These are phyloP conservation scores for Hypselothyrea guttata DNA, from an alignment of 2,888 invertebrate genomes.

Conservation along the genomic window DNA sequence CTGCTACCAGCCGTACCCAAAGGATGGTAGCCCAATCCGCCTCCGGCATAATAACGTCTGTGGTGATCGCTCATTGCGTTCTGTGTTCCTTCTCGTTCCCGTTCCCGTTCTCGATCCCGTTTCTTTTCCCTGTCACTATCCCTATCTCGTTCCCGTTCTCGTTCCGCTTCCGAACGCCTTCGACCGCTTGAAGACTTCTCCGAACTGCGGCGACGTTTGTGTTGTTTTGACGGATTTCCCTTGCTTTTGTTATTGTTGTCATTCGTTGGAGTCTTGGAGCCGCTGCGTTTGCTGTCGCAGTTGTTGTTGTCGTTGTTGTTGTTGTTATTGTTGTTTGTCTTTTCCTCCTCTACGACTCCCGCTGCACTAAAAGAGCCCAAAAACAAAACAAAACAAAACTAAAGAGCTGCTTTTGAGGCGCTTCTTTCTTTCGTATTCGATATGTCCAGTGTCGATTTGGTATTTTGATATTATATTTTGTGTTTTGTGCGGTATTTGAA, in stretches of 20 bases:
- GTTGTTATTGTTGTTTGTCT: no score
- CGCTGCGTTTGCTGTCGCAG: conserved; percentile 56
- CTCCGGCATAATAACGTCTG: conserved; percentile 79
- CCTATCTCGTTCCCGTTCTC: conserved; percentile 31
- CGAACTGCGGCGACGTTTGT: conserved; percentile 65
- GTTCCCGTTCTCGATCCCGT: conserved; percentile 32
- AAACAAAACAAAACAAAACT: conserved; percentile 67
- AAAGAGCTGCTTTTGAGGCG: conserved; percentile 34
- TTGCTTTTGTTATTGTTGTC: conserved; percentile 36
- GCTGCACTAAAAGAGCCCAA: conserved; percentile 64
- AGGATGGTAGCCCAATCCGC: conserved; percentile 70
- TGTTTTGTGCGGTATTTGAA: conserved; percentile 21
- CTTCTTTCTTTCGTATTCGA: conserved; percentile 12
- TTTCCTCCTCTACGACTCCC: conserved; percentile 57
- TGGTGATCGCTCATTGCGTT: conserved; percentile 80
- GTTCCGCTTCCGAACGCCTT: conserved; percentile 57
- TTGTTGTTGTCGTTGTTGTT: conserved; percentile 21
- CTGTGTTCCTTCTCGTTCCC: conserved; percentile 19
- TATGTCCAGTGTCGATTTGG: background rate
- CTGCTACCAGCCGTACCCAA: conserved; percentile 30
- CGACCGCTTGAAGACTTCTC: conserved; percentile 58
- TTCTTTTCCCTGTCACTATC: conserved; percentile 34
- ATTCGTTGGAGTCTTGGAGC: conserved; percentile 33
- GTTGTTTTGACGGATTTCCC: conserved; percentile 42
- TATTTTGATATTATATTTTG: conserved; percentile 1